Evolutionary conservation across 2,113 vertebrate species (phyloP).

Genomic region (Jaculus jaculus): DNA sequence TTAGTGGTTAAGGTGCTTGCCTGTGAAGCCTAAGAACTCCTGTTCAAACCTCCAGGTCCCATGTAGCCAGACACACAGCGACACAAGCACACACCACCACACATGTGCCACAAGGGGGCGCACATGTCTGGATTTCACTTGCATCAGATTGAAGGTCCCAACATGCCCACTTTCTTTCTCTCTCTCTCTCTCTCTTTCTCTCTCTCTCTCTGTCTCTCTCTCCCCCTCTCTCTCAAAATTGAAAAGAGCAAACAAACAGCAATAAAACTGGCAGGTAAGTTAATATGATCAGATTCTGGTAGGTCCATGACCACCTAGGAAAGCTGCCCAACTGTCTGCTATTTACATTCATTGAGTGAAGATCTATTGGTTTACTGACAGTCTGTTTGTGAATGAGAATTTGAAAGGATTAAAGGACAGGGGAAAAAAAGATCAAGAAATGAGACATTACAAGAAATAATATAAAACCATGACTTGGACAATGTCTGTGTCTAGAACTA

Average conservation of each 20-base stretch:
- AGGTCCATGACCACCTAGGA: background rate
- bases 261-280: background rate
- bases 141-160: too few species aligned
- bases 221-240: background rate
- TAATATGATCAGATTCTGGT: background rate
- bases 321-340: background rate
- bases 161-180: too few species aligned
- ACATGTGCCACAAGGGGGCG: too few species aligned
- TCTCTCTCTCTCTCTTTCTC: too few species aligned
- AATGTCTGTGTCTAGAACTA: background rate
- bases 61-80: too few species aligned
- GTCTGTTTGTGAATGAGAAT: background rate
- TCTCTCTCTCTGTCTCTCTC: background rate
- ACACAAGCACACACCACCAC: too few species aligned
- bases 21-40: too few species aligned
- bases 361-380: background rate
- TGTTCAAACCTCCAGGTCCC: too few species aligned
- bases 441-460: background rate
- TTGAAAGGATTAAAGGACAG: background rate
- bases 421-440: background rate
- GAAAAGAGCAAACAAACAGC: background rate
- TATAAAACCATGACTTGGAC: background rate
- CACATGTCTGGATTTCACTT: too few species aligned
- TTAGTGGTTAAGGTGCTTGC: too few species aligned
- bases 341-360: background rate